Conservation (phyloP, 2,113 vertebrate species). For the Macrotus californicus region DNA sequence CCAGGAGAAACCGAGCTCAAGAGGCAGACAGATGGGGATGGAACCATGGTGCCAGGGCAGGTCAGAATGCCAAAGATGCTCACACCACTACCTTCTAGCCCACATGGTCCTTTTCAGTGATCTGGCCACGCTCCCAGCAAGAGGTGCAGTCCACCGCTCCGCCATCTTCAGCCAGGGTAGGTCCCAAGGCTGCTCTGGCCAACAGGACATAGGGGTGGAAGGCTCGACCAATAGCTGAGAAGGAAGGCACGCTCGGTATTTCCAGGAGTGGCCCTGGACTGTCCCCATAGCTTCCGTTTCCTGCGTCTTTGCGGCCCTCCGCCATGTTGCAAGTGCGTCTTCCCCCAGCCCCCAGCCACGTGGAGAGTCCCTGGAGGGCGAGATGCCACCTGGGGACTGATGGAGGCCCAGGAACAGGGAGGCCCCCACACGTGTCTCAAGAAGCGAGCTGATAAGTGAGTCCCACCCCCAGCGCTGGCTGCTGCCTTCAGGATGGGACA, state of each 20-base stretch:
- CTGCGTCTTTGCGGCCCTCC: not conserved
- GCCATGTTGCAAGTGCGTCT: not conserved
- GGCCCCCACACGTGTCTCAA: not conserved
- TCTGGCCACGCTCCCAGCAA: not conserved
- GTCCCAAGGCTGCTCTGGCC: not conserved
- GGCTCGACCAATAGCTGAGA: not conserved
- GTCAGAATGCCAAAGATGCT: not conserved
- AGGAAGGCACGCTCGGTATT: not conserved
- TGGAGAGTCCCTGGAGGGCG: not conserved
- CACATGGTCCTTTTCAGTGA: accelerated
- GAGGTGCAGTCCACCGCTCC: not conserved
- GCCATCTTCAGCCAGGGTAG: not conserved
- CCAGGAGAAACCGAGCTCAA: not conserved
- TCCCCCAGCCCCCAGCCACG: not conserved
- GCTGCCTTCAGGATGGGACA: not conserved
- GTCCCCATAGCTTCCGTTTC: not conserved
- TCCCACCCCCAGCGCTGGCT: not conserved
- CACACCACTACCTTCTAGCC: not conserved
- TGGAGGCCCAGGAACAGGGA: not conserved
- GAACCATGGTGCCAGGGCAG: not conserved
- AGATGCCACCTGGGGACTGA: not conserved
- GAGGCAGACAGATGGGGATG: no score
- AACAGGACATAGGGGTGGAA: not conserved
- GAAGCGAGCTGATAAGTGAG: not conserved
- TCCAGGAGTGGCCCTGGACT: not conserved